Conservation (phyloP, 2,888 invertebrate genomes). For the Thysanoteuthis rhombus region DNA sequence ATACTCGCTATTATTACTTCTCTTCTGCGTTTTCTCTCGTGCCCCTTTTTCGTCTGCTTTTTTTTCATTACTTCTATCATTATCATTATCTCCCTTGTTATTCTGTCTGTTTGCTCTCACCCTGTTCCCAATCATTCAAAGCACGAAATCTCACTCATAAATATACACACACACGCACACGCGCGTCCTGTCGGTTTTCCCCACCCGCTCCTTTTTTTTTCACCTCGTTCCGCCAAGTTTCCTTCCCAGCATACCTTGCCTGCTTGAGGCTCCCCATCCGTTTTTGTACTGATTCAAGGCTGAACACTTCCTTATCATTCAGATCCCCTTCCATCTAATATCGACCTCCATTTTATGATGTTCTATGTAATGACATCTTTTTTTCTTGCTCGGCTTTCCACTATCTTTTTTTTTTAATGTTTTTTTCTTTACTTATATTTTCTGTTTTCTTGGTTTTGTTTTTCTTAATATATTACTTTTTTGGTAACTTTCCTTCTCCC, state of each 20-base stretch:
- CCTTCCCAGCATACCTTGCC: background rate
- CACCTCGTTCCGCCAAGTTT: too few relatives aligned
- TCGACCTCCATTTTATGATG: background rate
- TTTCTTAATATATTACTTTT: background rate
- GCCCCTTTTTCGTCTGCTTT: too few relatives aligned
- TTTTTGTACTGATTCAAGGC: background rate
- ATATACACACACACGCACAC: too few relatives aligned
- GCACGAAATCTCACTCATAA: too few relatives aligned
- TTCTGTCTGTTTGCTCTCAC: too few relatives aligned
- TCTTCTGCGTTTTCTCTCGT: too few relatives aligned
- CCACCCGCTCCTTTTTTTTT: too few relatives aligned
- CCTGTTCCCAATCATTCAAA: too few relatives aligned
- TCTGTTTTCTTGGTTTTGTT: background rate
- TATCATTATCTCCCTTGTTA: background rate
- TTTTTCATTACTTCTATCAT: background rate
- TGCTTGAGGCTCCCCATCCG: background rate
- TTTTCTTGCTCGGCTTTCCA: background rate
- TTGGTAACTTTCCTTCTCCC: background rate
- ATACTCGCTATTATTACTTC: too few relatives aligned
- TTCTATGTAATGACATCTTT: background rate
- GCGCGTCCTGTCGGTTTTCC: too few relatives aligned
- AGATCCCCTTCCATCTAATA: background rate
- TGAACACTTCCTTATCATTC: background rate
- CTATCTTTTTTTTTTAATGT: background rate
- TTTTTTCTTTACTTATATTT: background rate